Evolutionary conservation across 1,140 invertebrate genomes (phyloP).

Genomic region (Heliconius melpomene): DNA sequence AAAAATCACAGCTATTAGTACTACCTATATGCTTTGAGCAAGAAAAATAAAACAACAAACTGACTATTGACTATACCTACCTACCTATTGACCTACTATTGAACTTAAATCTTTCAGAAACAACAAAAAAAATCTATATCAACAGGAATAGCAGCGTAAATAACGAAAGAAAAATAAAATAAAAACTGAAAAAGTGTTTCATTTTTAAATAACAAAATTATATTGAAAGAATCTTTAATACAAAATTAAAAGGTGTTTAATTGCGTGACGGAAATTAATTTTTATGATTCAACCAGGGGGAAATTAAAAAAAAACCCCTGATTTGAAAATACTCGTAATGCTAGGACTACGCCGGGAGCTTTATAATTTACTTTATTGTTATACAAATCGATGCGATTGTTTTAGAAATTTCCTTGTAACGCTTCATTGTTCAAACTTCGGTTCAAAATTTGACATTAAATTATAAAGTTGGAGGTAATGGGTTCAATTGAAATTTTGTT

Average conservation of each 20-base stretch:
- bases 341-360: neutral
- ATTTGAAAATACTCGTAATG: slow-evolving; percentile 4
- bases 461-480: slow-evolving; percentile 44
- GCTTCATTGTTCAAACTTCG: slow-evolving; percentile 38
- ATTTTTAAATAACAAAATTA: neutral
- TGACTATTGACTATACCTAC: no score
- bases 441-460: slow-evolving; percentile 42
- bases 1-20: no score
- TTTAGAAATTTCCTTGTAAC: slow-evolving; percentile 32
- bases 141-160: neutral
- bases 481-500: slow-evolving; percentile 46
- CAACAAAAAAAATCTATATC: neutral
- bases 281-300: slow-evolving; percentile 1
- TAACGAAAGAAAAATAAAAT: neutral
- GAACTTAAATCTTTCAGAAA: no score
- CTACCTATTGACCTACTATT: no score
- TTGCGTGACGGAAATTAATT: slow-evolving; percentile 13
- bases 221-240: neutral
- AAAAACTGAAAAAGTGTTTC: neutral
- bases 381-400: slow-evolving; percentile 38
- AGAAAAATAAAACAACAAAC: no score
- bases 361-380: slow-evolving; percentile 34
- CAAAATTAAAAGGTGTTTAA: slow-evolving; percentile 12
- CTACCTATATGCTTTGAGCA: no score
- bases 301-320: neutral